A percentile compares a stretch with the other conserved stretches of the same genome.
Conservation (phyloP, 2,888 invertebrate genomes). For the Lepidochitona cinerea region DNA sequence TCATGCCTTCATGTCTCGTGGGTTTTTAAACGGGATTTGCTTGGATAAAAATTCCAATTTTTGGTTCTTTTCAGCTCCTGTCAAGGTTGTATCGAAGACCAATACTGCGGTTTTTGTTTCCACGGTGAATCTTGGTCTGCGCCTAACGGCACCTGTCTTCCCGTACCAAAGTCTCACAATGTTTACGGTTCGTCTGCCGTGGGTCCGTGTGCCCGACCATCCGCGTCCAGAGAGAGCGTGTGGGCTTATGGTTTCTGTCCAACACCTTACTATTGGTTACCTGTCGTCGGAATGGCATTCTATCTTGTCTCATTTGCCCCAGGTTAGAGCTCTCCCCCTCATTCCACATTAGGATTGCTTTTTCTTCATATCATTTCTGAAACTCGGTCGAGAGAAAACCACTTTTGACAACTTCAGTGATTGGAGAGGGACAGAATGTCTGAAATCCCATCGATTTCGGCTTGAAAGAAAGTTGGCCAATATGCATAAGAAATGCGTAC, state of each 20-base stretch:
- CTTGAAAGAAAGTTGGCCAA: no score
- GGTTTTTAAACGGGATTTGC: background rate
- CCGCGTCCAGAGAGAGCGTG: conserved; percentile 1
- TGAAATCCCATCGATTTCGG: no score
- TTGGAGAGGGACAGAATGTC: no score
- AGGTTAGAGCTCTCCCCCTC: conserved; percentile 19
- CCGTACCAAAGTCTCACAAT: conserved; percentile 11
- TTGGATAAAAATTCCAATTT: background rate
- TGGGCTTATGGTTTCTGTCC: conserved; percentile 72
- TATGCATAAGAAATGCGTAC: no score
- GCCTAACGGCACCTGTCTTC: conserved; percentile 62
- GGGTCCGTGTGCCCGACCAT: background rate
- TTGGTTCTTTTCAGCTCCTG: conserved; percentile 41
- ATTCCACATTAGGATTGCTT: no score
- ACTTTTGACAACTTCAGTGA: no score
- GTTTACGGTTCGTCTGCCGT: background rate
- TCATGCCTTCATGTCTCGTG: no score
- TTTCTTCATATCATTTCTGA: no score
- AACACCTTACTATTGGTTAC: conserved; percentile 62
- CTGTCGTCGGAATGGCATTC: conserved; percentile 65
- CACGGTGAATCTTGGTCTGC: conserved; percentile 29
- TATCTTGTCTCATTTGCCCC: conserved; percentile 71
- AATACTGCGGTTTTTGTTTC: conserved; percentile 73
- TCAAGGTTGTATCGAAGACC: conserved; percentile 42
- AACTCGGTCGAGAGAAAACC: no score